Evolutionary conservation across 2,888 invertebrate species (phyloP).

Genomic region (Scotopteryx bipunctaria): DNA sequence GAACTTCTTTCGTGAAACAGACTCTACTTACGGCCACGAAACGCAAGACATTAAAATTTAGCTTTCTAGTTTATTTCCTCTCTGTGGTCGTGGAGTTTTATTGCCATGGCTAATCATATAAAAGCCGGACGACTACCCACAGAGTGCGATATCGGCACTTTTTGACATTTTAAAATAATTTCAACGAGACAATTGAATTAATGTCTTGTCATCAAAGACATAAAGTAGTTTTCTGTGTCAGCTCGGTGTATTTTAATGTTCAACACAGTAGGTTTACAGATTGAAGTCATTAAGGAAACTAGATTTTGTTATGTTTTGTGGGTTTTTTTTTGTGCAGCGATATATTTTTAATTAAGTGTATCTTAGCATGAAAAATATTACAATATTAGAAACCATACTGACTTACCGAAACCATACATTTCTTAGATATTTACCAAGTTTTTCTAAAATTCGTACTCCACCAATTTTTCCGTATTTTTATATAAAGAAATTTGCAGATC

Average conservation of each 20-base stretch:
- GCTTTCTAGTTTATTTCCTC: conserved; percentile 11
- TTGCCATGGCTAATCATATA: conserved; percentile 71
- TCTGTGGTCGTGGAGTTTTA: conserved; percentile 51
- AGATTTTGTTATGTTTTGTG: not conserved
- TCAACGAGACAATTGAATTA: conserved; percentile 28
- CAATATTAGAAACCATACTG: no score
- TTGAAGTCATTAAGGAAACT: no score
- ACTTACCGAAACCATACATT: no score
- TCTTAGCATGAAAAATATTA: no score
- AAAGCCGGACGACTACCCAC: conserved; percentile 67
- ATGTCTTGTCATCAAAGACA: conserved; percentile 22
- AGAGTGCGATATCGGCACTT: conserved; percentile 60
- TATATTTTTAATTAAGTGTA: not conserved
- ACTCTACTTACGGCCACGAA: no score
- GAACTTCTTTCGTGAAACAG: no score
- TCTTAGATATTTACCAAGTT: no score
- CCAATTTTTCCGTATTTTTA: conserved; percentile 20
- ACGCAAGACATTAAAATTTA: no score
- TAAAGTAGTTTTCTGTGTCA: conserved; percentile 29
- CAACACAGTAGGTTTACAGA: conserved; percentile 5
- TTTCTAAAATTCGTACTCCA: conserved; percentile 12
- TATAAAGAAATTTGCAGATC: conserved; percentile 17
- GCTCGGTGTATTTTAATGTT: conserved; percentile 9
- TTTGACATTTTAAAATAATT: conserved; percentile 58
- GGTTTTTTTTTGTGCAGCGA: not conserved